These are phyloP conservation scores for Volucella inflata DNA, from an alignment of 2,888 invertebrate genomes.

Conservation along the genomic window DNA sequence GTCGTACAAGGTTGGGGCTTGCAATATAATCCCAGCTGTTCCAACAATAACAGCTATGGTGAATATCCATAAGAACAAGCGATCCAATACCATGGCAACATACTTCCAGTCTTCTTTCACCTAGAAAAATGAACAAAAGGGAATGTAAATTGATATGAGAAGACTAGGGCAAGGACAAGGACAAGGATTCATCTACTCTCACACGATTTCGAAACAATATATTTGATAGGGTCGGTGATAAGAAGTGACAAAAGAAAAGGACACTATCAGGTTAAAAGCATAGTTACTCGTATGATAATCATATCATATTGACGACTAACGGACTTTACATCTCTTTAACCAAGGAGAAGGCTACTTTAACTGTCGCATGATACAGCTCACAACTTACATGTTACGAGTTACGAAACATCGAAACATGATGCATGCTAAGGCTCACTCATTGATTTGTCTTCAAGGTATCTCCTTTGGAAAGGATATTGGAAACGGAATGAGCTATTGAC, in stretches of 20 bases:
- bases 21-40: constrained; percentile 96
- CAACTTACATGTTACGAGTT: not conserved
- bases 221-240: constrained; percentile 28
- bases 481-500: constrained; percentile 28
- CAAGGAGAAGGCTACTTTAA: too few species aligned
- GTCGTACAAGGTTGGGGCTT: constrained; percentile 97
- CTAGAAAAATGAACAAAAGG: constrained; percentile 83
- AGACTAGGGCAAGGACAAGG: constrained; percentile 1
- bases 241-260: constrained; percentile 26
- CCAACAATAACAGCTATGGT: constrained; percentile 97
- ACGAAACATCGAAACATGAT: not conserved
- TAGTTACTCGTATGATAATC: constrained; percentile 38
- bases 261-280: not conserved
- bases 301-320: constrained; percentile 1
- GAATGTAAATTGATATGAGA: constrained; percentile 4
- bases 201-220: constrained; percentile 13
- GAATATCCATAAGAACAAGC: constrained; percentile 98
- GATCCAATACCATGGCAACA: constrained; percentile 98
- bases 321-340: too few species aligned
- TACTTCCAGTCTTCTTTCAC: constrained; percentile 99
- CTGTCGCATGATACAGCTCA: constrained; percentile 1
- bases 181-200: constrained; percentile 8
- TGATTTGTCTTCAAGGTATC: not conserved
- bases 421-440: not conserved
- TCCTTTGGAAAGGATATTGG: constrained; percentile 35